Conservation (phyloP, 2,888 invertebrate species). For the Malthinus seriepunctatus region DNA sequence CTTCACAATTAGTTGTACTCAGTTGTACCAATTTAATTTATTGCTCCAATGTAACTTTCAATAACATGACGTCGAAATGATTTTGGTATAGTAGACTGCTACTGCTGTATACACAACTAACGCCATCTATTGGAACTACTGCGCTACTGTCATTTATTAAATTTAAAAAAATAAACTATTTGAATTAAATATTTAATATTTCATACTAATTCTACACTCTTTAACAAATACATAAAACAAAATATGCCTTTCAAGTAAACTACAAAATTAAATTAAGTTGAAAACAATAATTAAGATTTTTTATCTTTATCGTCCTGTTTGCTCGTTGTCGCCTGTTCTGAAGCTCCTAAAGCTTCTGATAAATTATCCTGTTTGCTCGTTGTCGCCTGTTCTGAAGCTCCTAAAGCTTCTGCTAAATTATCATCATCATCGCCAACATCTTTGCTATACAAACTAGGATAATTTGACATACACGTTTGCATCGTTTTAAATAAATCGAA, state of each 20-base stretch:
- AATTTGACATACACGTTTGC: conserved; percentile 88
- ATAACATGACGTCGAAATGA: conserved; percentile 37
- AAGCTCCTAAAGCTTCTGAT: conserved; percentile 41
- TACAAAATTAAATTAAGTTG: neutral
- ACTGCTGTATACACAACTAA: neutral
- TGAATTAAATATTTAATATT: too few species aligned
- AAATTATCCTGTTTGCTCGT: too few species aligned
- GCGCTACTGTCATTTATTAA: too few species aligned
- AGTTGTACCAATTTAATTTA: conserved; percentile 35
- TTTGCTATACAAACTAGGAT: conserved; percentile 83
- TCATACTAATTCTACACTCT: too few species aligned
- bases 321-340: conserved; percentile 15
- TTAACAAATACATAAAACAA: too few species aligned
- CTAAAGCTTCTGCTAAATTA: conserved; percentile 49
- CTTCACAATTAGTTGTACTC: conserved; percentile 37
- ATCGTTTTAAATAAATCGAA: conserved; percentile 87
- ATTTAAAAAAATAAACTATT: too few species aligned
- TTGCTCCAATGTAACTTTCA: conserved; percentile 42
- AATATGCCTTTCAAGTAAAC: neutral
- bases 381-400: conserved; percentile 31
- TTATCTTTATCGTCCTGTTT: too few species aligned
- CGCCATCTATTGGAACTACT: too few species aligned
- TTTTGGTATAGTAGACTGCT: neutral
- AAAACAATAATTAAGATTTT: too few species aligned
- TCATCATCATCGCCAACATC: conserved; percentile 65